Conservation (phyloP, 2,113 vertebrate species). For the Piaya cayana region DNA sequence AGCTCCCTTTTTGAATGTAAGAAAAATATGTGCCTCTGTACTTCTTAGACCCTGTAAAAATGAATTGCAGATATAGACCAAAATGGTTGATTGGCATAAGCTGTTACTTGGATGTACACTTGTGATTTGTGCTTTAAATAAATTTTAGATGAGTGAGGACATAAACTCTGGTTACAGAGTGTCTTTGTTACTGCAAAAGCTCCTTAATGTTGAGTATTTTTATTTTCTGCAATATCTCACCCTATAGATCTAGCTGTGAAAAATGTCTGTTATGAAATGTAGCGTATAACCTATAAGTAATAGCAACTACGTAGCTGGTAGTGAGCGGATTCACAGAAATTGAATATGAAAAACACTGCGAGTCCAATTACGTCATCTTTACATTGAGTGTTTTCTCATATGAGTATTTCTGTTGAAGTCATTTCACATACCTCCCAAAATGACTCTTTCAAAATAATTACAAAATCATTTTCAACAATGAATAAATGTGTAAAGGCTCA, state of each 20-base stretch:
- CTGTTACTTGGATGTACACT: not conserved
- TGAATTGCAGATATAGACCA: not conserved
- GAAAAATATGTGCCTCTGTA: not conserved
- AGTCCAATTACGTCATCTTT: slow-evolving; percentile 43
- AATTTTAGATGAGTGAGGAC: not conserved
- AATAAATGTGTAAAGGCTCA: slow-evolving; percentile 56
- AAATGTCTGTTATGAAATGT: not conserved
- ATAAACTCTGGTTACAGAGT: not conserved
- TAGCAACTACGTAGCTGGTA: not conserved
- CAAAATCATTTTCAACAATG: slow-evolving; percentile 57
- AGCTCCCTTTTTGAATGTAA: not conserved
- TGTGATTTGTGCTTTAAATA: slow-evolving; percentile 20
- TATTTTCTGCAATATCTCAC: not conserved
- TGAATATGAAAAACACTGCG: not conserved
- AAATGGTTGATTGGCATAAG: not conserved
- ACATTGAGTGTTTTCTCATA: slow-evolving; percentile 23
- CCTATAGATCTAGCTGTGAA: not conserved
- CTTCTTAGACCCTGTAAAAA: slow-evolving; percentile 10
- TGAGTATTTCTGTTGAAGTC: slow-evolving; percentile 42
- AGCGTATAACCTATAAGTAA: slow-evolving; percentile 10
- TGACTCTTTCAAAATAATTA: slow-evolving; percentile 63
- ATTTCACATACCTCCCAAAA: slow-evolving; percentile 52
- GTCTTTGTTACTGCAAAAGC: not conserved
- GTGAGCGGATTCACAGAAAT: not conserved
- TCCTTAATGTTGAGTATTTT: not conserved